Base-by-base conservation (phyloP, 53 echinoderm and acorn worm species). In the Holothuria leucospilota region DNA sequence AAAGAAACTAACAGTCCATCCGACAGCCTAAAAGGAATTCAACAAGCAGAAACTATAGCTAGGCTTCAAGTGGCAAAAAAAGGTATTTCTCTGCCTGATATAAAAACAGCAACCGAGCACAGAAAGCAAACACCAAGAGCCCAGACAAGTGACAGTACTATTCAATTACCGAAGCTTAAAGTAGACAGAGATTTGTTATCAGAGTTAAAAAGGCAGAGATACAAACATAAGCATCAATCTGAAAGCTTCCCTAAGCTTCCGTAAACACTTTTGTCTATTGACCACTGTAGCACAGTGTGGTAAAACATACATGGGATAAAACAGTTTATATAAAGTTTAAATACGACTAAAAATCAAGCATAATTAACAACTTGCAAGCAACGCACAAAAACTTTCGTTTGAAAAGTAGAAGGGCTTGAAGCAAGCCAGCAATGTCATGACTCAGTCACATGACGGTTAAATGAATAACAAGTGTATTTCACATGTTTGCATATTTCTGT, bases 151-250 rank as follows among this genome's bases (percentile, higher is more conserved):
- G 62, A 63, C 51, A 65, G 59, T 51, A 13, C 46, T 52, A 74
- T 89, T 29, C 63, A 49, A 18, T 74, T 93, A 72, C 93, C 93
- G 15, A 84, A 88, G 14, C 49, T 93, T 14, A 85, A 82, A 8
- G 68, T 93, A n/a, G 86, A 93, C 61, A 38, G 70, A 5, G 58
- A 64, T 20, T n/a, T 93, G 20, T 20, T 93, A 62, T 77, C 88
- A 56, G 93, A 93, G 59, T 65, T 93, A 41, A 93, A 93, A 42
- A 85, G 87, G 20, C 91, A 91, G 29, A 71, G 93, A 58, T n/a
- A 68, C 39, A 91, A 86, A 71, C 93, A 93, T 81, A 64, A 72
- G 59, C 21, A 80, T 24, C 86, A 88, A 74, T 85, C 87, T 23
- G 81, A 82, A 5, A 88, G 85, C 26, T 71, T 93, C 42, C 93